Conservation (phyloP, 2,888 invertebrate genomes). For the Agrochola litura region DNA sequence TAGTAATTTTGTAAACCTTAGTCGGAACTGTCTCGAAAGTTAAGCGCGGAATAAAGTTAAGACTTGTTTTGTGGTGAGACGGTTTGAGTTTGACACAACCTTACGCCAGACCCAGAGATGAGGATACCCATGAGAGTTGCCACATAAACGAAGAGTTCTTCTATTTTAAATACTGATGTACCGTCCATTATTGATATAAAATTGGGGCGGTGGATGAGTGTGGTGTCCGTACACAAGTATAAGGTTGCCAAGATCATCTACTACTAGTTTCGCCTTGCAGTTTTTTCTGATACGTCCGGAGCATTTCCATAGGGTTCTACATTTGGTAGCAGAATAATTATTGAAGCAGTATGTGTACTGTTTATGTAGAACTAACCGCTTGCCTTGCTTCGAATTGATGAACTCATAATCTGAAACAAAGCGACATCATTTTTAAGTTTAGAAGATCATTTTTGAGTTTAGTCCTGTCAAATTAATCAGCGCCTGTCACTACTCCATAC, state of each 20-base stretch:
- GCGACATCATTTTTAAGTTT: not conserved
- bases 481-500: too few relatives aligned
- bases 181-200: conserved; percentile 8
- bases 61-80: too few relatives aligned
- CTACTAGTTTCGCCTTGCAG: conserved; percentile 19
- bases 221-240: not conserved
- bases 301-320: conserved; percentile 17
- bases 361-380: conserved; percentile 21
- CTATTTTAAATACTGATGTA: conserved; percentile 5
- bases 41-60: too few relatives aligned
- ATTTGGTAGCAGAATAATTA: conserved; percentile 24
- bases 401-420: conserved; percentile 32
- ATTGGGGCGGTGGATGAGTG: conserved; percentile 26
- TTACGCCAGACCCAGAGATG: too few relatives aligned
- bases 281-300: conserved; percentile 25
- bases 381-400: conserved; percentile 36
- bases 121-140: too few relatives aligned
- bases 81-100: too few relatives aligned
- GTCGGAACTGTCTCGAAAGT: too few relatives aligned
- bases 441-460: too few relatives aligned
- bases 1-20: too few relatives aligned
- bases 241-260: conserved; percentile 9
- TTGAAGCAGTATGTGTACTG: conserved; percentile 36
- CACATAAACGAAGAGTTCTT: too few relatives aligned
- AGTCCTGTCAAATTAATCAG: too few relatives aligned